Evolutionary conservation across 2,797 vertebrate species (phyloP), one percentile per base, ranked within the genome.

Genomic region (Rhincodon typus): DNA sequence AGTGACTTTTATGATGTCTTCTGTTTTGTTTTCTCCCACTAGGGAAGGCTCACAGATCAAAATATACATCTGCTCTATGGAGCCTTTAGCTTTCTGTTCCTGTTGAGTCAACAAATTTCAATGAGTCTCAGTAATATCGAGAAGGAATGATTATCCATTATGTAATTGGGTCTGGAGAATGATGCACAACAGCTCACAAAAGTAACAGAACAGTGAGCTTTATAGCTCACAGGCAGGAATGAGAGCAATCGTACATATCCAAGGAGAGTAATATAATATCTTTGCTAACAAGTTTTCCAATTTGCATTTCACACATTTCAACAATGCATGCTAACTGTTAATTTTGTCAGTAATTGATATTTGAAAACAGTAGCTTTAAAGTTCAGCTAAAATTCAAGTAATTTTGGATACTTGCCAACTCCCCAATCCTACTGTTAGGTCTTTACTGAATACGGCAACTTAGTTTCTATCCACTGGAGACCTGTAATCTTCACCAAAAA

Each of bases 401-500:
- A 50, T 95, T 95, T 27, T 95, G 94, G 94, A 72, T 77, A 6
- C 27, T n/a, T 95, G 94, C 94, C 94, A 74, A 95, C 94, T 74
- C 94, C 94, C 94, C 27, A 25, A 10, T 77, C 46, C 70, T 95
- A 50, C 94, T 50, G 94, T 74, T 74, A 19, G 46, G 42, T 57
- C 94, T 77, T 77, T 50, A 50, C 50, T 57, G 94, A 95, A 34
- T 95, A 77, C 46, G 1, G 27, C 94, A 95, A 95, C 94, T 77
- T 95, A 77, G 21, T 95, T 95, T 27, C 34, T 53, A 53, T 72
- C 46, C 94, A 74, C 94, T 17, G 0, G 94, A 77, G 94, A 95
- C 94, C 69, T 77, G 69, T 95, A 72, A 53, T 77, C 94, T 74
- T 95, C 94, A 95, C 97, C 97, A 97, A 98, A 97, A 97, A 98